phyloP scores from a whole-genome alignment of 2,113 vertebrate species.

The Antennarius striatus region DNA sequence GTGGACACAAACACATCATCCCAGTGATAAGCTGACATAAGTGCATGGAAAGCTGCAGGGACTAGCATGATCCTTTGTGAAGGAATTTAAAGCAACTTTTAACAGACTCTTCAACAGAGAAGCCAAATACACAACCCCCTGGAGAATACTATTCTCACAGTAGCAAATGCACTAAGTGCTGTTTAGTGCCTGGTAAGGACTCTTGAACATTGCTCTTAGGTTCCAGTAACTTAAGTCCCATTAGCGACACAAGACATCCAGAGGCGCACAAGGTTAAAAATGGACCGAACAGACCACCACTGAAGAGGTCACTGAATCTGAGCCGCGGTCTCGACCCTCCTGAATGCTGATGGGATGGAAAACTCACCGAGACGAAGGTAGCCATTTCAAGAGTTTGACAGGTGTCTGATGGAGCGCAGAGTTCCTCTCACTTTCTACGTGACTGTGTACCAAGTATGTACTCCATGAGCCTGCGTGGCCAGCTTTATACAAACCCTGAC shows the following conservation, averaged over 20 bases:
- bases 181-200: not conserved
- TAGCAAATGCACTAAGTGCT: not conserved
- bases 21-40: not conserved
- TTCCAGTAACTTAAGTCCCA: constrained; percentile 12
- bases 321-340: constrained; percentile 35
- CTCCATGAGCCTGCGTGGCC: constrained; percentile 29
- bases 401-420: constrained; percentile 33
- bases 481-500: constrained; percentile 64
- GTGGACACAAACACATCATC: constrained; percentile 6
- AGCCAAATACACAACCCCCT: not conserved
- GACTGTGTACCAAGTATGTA: constrained; percentile 62
- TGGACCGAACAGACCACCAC: constrained; percentile 22
- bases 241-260: constrained; percentile 7
- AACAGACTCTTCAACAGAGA: constrained; percentile 4
- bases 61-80: not conserved
- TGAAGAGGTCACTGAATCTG: constrained; percentile 29
- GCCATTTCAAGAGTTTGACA: constrained; percentile 69
- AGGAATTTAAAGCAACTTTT: constrained; percentile 1
- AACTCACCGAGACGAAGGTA: constrained; percentile 79
- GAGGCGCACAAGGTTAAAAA: constrained; percentile 22
- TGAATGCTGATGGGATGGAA: constrained; percentile 50
- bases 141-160: not conserved
- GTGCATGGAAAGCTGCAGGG: not conserved
- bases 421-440: constrained; percentile 15
- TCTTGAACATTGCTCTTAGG: not conserved